A percentile compares a stretch with the other conserved stretches of the same genome.
phyloP scores from a whole-genome alignment of 2,113 vertebrate genomes.

The Chaetodon auriga region DNA sequence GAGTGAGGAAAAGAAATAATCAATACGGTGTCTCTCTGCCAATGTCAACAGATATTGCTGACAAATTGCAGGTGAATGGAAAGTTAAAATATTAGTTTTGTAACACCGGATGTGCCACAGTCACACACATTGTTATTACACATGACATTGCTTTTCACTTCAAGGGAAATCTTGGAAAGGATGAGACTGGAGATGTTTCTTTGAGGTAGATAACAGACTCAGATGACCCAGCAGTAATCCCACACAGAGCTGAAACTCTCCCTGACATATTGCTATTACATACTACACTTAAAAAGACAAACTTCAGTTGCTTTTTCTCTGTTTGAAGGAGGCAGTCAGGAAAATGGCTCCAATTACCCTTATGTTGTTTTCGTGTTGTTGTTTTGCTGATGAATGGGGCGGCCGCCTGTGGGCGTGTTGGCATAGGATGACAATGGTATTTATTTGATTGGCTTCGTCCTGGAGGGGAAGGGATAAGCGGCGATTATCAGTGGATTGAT shows the following conservation, averaged over 20 bases:
- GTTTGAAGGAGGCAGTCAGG: background rate
- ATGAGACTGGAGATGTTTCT: background rate
- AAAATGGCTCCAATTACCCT: conserved; percentile 2
- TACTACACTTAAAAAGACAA: background rate
- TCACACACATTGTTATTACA: background rate
- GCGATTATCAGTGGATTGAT: conserved; percentile 60
- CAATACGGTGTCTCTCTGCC: conserved; percentile 9
- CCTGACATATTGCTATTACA: background rate
- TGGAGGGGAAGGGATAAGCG: conserved; percentile 24
- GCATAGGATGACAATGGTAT: conserved; percentile 23
- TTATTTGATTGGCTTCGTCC: conserved; percentile 52
- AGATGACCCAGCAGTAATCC: conserved; percentile 17
- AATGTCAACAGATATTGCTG: conserved; percentile 6
- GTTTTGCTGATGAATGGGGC: background rate
- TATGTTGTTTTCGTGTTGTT: conserved; percentile 13
- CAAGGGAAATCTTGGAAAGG: background rate
- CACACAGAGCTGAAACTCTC: background rate
- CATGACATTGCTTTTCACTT: background rate
- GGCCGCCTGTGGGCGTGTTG: background rate
- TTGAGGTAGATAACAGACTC: background rate
- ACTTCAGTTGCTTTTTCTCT: conserved; percentile 1
- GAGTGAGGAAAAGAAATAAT: conserved; percentile 1
- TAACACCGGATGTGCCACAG: background rate
- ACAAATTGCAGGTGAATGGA: background rate
- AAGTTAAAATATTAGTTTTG: background rate